Evolutionary conservation across 2,113 vertebrate genomes (phyloP), one percentile per base, ranked within the genome.

Genomic region (Phyllopteryx taeniolatus): DNA sequence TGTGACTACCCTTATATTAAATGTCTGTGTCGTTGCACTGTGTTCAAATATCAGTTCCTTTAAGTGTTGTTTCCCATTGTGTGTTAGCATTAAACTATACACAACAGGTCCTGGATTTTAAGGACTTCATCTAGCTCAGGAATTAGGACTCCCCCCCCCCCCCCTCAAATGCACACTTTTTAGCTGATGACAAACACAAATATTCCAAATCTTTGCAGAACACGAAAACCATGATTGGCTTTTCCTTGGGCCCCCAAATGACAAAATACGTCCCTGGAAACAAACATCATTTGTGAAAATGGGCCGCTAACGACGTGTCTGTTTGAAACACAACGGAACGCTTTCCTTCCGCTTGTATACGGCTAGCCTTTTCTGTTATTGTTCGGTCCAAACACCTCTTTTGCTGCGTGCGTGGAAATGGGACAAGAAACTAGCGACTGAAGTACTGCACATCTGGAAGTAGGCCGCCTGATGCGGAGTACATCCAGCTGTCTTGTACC

Each of bases 371-470:
- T 85, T 75, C 86, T 89, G 83, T 86, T 85, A 76, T 87, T 86
- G 83, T 90, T 86, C 85, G 79, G 86, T 76, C 73, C 78, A 82
- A 81, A 79, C 79, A 86, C 63, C 71, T 76, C 49, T 75, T 83
- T 77, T 78, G 65, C 60, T 42, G 71, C 22, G 12, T 77, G 77
- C 57, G 61, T 61, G 33, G 53, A 71, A 31, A 14, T 22, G 57
- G 61, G 72, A 22, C 64, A 66, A 12, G 64, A 66, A 66, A 47
- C 7, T 54, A 72, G 64, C 62, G 81, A 81, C 63, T 74, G 83
- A 76, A 77, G 47, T 77, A 76, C 70, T 71, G 75, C 85, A 88
- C 90, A 90, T 90, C 87, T 91, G 90, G 89, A 86, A 71, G 70
- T 33, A 13, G 56, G 56, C 74, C 68, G n/a, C 20, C 73, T 74